phyloP scores from a whole-genome alignment of 1,140 invertebrate genomes.

The Ceratina japonica region DNA sequence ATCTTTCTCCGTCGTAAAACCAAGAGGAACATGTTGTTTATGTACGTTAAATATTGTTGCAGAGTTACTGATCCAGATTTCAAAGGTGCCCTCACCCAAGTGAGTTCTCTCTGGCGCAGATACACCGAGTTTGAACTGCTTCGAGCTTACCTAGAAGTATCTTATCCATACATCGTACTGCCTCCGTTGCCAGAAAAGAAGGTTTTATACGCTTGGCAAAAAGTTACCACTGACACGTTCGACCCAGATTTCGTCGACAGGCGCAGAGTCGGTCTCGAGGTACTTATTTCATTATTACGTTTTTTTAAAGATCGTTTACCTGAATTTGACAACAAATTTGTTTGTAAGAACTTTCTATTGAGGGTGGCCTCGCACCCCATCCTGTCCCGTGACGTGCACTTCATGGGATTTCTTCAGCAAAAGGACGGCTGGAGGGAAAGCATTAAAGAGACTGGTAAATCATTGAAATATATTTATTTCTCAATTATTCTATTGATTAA shows the following conservation, averaged over 20 bases:
- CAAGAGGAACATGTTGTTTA: not conserved
- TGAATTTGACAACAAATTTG: slow-evolving; percentile 25
- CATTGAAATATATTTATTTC: not conserved
- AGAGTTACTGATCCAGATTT: slow-evolving; percentile 87
- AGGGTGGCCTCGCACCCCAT: slow-evolving; percentile 87
- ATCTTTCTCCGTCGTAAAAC: not conserved
- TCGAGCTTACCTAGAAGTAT: slow-evolving; percentile 86
- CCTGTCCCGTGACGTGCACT: slow-evolving; percentile 88
- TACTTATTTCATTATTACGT: slow-evolving; percentile 62
- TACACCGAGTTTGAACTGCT: slow-evolving; percentile 93
- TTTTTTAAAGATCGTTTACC: slow-evolving; percentile 25
- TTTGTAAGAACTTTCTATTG: slow-evolving; percentile 85
- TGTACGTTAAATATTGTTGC: slow-evolving; percentile 60
- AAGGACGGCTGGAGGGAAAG: slow-evolving; percentile 89
- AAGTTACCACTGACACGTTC: slow-evolving; percentile 87
- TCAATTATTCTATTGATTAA: not conserved
- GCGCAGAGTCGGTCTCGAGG: slow-evolving; percentile 88
- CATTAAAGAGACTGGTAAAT: slow-evolving; percentile 85
- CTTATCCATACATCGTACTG: slow-evolving; percentile 88
- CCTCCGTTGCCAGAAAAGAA: slow-evolving; percentile 91
- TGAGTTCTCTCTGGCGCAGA: slow-evolving; percentile 87
- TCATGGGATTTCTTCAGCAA: slow-evolving; percentile 87
- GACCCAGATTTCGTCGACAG: slow-evolving; percentile 93
- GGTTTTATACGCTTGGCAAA: slow-evolving; percentile 90
- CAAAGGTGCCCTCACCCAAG: slow-evolving; percentile 81